Conservation (phyloP, 2,888 invertebrate species). For the Pachymerium ferrugineum region DNA sequence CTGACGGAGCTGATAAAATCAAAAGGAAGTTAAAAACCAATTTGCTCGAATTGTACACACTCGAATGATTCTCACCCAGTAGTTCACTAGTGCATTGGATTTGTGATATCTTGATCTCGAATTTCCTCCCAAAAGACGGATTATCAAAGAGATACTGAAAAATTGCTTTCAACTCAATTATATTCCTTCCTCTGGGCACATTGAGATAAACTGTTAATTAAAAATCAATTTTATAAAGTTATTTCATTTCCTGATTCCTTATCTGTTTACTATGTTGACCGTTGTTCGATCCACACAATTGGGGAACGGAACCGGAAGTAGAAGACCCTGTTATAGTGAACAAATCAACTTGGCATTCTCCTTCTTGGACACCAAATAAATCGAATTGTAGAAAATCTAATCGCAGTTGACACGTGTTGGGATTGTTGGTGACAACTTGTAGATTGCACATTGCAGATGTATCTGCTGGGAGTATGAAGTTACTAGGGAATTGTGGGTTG, state of each 20-base stretch:
- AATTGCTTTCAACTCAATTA: not conserved
- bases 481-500: conserved; percentile 1
- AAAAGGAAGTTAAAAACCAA: not conserved
- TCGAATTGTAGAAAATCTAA: conserved; percentile 42
- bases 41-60: not conserved
- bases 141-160: conserved; percentile 14
- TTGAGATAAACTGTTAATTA: conserved; percentile 16
- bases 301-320: conserved; percentile 38
- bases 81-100: not conserved
- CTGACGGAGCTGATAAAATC: conserved; percentile 31
- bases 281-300: conserved; percentile 42
- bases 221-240: not conserved
- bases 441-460: conserved; percentile 12
- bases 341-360: conserved; percentile 41
- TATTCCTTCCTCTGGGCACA: not conserved
- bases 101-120: conserved; percentile 31
- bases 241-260: not conserved
- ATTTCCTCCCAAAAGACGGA: conserved; percentile 27
- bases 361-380: conserved; percentile 41
- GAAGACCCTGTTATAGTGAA: conserved; percentile 38
- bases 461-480: not conserved
- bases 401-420: not conserved
- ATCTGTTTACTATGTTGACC: conserved; percentile 42
- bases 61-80: not conserved
- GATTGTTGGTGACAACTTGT: not conserved